Evolutionary conservation across 2,113 vertebrate genomes (phyloP), one percentile per base, ranked within the genome.

Genomic region (Miniopterus natalensis): DNA sequence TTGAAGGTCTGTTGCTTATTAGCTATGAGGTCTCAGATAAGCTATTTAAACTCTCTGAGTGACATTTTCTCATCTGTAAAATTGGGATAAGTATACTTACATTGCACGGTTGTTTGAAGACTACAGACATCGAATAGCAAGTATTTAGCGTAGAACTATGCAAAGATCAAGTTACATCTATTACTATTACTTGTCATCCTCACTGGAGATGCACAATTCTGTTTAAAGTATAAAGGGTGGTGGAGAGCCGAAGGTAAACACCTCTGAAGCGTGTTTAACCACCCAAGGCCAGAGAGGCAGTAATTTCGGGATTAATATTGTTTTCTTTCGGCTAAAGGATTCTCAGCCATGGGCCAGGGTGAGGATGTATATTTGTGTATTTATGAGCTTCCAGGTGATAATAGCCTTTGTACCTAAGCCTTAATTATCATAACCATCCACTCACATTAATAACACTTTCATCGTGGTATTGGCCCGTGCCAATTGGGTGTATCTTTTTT

Each of bases 381-480:
- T 51, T 91, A 74, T 21, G 27, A 27, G 4, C 13, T 88, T 74
- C 20, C 45, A 75, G 63, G 8, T 57, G 29, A 49, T 84, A 73
- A 59, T 23, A 36, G 6, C 40, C 57, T 20, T 88, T 86, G 25
- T 31, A 3, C 53, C 63, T 90, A 79, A 84, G 74, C 17, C 3
- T 79, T 96, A 85, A 53, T 89, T 85, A 92, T 31, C 17, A 31
- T 55, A 42, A 71, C 84, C 27, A 81, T 29, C 23, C 6, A 75
- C 17, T 36, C 8, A 8, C 21, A n/a, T 6, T 59, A 55, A 51
- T 94, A 77, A 15, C 23, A 25, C 27, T 31, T 88, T 20, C 45
- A 31, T 4, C 65, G 27, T 87, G 14, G 4, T 66, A 12, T 70
- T 79, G 59, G 8, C 15, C 61, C 29, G 0, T 77, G 27, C 20